Base-by-base conservation (phyloP, 1,140 invertebrate genomes). In the Rhyacophila brunnea region DNA sequence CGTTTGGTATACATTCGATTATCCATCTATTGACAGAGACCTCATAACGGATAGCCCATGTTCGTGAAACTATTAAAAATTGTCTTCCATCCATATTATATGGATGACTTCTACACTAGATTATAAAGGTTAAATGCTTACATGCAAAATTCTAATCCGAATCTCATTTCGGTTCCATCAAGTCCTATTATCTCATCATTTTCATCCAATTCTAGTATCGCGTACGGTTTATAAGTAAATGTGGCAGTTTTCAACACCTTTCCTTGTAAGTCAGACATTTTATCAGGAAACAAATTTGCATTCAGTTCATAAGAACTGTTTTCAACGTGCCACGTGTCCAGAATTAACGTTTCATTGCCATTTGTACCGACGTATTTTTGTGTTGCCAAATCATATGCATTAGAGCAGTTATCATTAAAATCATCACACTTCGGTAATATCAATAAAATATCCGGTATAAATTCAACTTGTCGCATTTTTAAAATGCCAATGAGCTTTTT, bases 121-220 rank as follows among this genome's bases (percentile, higher is more conserved):
- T n/a, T n/a, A n/a, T n/a, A n/a, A n/a, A n/a, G n/a, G n/a, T n/a
- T n/a, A n/a, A 36, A 19, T 23, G 15, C 19, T 19, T 53, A 65
- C 47, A 59, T 62, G 43, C 68, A 69, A 65, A 70, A 77, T 49
- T 73, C 69, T 10, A 71, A 14, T 4, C 65, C 68, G 6, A 71
- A 50, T 54, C 65, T 65, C 58, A 71, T 69, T 67, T 80, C 77
- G 6, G 77, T 77, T 2, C 78, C 78, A 58, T 74, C 70, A n/a
- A 67, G 17, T 20, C 38, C 55, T 14, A 62, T 49, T 4, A 65
- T 35, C 6, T 40, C 35, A 45, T 51, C 23, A 47, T 60, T 61
- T 59, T 58, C 49, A 38, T 59, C 56, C 10, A 60, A 19, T 54
- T 66, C 49, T 32, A 67, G 52, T 28, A 69, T 58, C 0, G 67